Conservation (phyloP, 2,888 invertebrate genomes). For the Thelaira solivaga region DNA sequence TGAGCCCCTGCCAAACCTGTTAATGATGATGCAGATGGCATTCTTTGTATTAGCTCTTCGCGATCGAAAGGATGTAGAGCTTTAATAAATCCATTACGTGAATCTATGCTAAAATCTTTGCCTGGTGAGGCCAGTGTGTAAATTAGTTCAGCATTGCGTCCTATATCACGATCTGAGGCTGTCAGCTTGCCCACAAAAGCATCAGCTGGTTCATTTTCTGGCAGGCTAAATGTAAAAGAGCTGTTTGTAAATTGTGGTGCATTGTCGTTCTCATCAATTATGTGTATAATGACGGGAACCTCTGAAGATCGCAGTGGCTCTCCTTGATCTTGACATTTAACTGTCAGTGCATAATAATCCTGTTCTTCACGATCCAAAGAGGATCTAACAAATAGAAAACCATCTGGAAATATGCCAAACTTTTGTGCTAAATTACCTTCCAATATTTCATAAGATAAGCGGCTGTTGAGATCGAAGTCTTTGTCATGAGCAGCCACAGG, state of each 20-base stretch:
- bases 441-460: conserved; percentile 87
- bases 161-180: conserved; percentile 93
- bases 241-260: conserved; percentile 93
- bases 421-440: conserved; percentile 91
- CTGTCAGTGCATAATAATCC: conserved; percentile 93
- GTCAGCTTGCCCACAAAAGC: conserved; percentile 94
- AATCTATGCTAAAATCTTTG: conserved; percentile 91
- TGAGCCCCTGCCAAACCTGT: conserved; percentile 72
- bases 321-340: conserved; percentile 90
- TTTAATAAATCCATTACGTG: conserved; percentile 93
- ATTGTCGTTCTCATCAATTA: conserved; percentile 98
- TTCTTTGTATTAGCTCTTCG: conserved; percentile 86
- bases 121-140: conserved; percentile 87
- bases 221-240: conserved; percentile 92
- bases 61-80: conserved; percentile 92
- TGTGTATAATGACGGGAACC: conserved; percentile 93
- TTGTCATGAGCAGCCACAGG: conserved; percentile 92
- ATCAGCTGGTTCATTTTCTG: conserved; percentile 91
- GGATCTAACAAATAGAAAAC: conserved; percentile 91
- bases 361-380: conserved; percentile 91
- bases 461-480: conserved; percentile 89
- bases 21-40: conserved; percentile 32
- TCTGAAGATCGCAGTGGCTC: conserved; percentile 87
- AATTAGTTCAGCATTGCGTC: conserved; percentile 92
- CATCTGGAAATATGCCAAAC: conserved; percentile 97